These are phyloP conservation scores for Lutjanus argentimaculatus DNA, from an alignment of 2,797 vertebrate species.

Conservation along the genomic window DNA sequence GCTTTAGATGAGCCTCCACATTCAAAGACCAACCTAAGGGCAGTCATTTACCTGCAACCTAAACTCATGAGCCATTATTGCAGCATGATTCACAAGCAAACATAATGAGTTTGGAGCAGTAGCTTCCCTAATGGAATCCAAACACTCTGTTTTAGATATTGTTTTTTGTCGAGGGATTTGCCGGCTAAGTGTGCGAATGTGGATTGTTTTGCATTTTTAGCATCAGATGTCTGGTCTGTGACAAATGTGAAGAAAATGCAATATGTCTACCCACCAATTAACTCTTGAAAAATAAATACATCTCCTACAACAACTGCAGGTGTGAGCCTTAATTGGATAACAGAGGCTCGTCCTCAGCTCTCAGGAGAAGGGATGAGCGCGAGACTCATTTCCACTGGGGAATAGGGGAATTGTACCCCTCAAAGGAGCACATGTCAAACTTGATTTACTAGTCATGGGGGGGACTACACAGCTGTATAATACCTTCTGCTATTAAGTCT, in stretches of 20 bases:
- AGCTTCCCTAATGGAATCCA: conserved; percentile 40
- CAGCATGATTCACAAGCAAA: conserved; percentile 41
- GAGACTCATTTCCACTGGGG: conserved; percentile 7
- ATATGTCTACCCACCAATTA: neutral
- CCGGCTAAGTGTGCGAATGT: neutral
- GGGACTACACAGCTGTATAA: neutral
- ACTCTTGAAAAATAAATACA: neutral
- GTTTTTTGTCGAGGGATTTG: conserved; percentile 5
- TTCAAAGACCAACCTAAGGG: conserved; percentile 53
- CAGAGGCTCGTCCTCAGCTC: neutral
- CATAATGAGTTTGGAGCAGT: conserved; percentile 43
- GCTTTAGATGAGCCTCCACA: conserved; percentile 33
- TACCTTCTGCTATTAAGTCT: neutral
- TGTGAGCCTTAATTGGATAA: conserved; percentile 25
- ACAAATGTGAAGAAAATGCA: conserved; percentile 11
- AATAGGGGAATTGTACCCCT: conserved; percentile 20
- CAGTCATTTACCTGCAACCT: conserved; percentile 59
- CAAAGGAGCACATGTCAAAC: conserved; percentile 4
- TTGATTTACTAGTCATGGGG: conserved; percentile 1
- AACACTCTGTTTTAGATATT: conserved; percentile 26
- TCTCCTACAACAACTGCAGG: neutral
- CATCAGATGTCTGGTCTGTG: conserved; percentile 19
- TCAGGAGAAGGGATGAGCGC: neutral
- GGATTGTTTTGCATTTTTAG: neutral
- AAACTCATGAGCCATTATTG: conserved; percentile 57